A percentile compares a stretch with the other conserved stretches of the same genome.
Conservation (phyloP, 2,797 vertebrate genomes). For the Gobio occitaniae region DNA sequence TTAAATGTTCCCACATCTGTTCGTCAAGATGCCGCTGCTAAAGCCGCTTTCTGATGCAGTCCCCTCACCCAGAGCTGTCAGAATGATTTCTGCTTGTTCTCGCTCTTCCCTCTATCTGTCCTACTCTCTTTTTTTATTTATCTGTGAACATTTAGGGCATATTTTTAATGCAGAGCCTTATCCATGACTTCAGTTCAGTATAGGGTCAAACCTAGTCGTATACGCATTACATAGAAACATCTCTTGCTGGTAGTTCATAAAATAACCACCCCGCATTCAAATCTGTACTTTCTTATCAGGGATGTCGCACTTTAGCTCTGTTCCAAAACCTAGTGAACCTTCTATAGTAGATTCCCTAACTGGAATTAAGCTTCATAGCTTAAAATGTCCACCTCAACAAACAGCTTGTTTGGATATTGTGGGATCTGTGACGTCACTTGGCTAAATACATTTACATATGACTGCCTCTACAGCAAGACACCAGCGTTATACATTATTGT, state of each 20-base stretch:
- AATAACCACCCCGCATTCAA: constrained; percentile 24
- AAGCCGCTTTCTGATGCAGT: constrained; percentile 62
- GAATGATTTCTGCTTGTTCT: constrained; percentile 53
- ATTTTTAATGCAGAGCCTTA: constrained; percentile 51
- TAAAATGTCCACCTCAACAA: not conserved
- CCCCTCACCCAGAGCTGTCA: constrained; percentile 61
- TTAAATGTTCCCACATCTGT: constrained; percentile 58
- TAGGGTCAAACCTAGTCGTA: constrained; percentile 39
- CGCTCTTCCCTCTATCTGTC: constrained; percentile 33
- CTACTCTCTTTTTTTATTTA: constrained; percentile 43
- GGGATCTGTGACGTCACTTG: too few species aligned
- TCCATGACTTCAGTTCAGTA: constrained; percentile 50
- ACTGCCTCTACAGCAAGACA: too few species aligned
- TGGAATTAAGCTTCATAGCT: not conserved
- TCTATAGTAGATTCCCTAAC: not conserved
- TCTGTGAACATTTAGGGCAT: constrained; percentile 47
- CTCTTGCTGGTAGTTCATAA: constrained; percentile 43
- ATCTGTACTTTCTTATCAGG: constrained; percentile 19
- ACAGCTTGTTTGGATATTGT: not conserved
- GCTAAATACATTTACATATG: too few species aligned
- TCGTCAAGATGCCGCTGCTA: constrained; percentile 45
- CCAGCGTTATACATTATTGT: too few species aligned
- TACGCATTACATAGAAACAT: not conserved
- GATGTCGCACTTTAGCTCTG: constrained; percentile 29
- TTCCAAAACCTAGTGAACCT: not conserved